Evolutionary conservation across 2,888 invertebrate genomes (phyloP), one percentile per base, ranked within the genome.

Genomic region (Lysandra bellargus): DNA sequence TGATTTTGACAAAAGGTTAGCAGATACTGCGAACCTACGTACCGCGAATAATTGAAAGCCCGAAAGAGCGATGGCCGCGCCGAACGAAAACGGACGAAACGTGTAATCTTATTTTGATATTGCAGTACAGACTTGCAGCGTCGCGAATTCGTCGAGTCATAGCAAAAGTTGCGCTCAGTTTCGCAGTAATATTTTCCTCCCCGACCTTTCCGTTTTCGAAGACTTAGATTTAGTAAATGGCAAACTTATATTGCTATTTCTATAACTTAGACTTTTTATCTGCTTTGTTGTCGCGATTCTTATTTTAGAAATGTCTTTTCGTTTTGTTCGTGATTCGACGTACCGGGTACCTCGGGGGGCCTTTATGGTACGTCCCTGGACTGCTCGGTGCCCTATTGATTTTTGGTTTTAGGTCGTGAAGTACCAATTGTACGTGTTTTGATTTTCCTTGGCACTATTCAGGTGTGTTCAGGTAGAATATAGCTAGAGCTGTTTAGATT

Each of bases 61-160:
- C 60, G 30, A 79, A 79, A 74, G 53, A 23, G 74, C 40, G 44
- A 75, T 75, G 60, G 40, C 60, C 40, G 57, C 44, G 74, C 57
- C 23, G 78, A 80, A 82, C 87, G 85, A 85, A 87, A 86, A 88
- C 85, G 85, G 53, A 77, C 84, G 86, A 87, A 88, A 88, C 85
- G 87, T 88, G 88, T 87, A 88, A 89, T 88, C 84, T 87, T 88
- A 87, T 89, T 90, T 89, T 88, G 88, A 90, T 89, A 88, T 89
- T 90, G 89, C 85, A 86, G 87, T 87, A 89, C 88, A 83, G 85
- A 83, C 84, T 85, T 84, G 88, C 86, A 84, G 82, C 83, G 85
- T 87, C 86, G 87, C 84, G 83, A 86, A 88, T 88, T 86, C 85
- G 89, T 86, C 84, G 88, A 90, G 85, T 91, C 89, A 89, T 89